Conservation (phyloP, 2,888 invertebrate genomes). For the Temnothorax rugatulus region DNA sequence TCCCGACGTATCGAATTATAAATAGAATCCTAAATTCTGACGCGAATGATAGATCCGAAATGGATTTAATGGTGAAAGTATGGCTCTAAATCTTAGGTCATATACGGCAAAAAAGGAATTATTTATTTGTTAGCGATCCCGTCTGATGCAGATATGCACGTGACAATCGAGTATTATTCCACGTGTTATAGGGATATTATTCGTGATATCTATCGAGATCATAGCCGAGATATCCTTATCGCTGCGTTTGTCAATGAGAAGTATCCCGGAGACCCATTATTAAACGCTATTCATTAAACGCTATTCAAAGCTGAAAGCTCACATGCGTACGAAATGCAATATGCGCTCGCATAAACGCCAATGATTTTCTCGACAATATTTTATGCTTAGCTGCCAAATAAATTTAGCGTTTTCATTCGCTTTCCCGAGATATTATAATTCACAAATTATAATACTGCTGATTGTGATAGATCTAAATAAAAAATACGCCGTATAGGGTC, state of each 20-base stretch:
- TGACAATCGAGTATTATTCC: neutral
- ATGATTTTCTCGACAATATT: too few relatives aligned
- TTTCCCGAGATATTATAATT: too few relatives aligned
- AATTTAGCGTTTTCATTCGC: too few relatives aligned
- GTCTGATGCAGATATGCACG: constrained; percentile 3
- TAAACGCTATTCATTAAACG: neutral
- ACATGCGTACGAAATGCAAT: neutral
- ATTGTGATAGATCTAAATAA: too few relatives aligned
- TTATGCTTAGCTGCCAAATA: too few relatives aligned
- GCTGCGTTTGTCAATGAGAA: neutral
- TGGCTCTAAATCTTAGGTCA: neutral
- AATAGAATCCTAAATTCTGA: neutral
- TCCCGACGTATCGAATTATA: neutral
- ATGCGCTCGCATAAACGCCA: neutral
- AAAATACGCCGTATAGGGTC: too few relatives aligned
- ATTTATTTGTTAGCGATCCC: neutral
- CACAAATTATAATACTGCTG: too few relatives aligned
- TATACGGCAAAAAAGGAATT: neutral
- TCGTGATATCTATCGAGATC: constrained; percentile 21
- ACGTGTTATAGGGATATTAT: neutral
- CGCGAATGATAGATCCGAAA: neutral
- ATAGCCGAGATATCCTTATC: constrained; percentile 20
- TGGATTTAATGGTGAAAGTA: neutral
- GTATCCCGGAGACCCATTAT: neutral
- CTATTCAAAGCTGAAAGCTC: constrained; percentile 18